Conservation (phyloP, 1,140 invertebrate genomes). For the Lerema accius region DNA sequence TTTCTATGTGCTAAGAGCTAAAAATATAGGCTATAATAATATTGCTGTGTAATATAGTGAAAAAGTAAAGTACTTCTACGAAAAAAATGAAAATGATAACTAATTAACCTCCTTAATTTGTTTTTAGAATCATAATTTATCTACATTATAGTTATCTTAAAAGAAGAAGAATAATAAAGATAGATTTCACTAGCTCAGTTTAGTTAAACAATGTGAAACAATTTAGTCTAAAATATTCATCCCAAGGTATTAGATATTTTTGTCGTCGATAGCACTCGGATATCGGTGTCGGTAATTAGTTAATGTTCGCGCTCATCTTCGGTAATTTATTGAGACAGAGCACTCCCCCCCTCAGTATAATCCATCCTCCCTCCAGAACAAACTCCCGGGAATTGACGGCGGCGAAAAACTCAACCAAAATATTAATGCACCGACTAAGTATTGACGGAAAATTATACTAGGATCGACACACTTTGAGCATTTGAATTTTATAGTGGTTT, state of each 20-base stretch:
- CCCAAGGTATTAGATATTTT: slow-evolving; percentile 30
- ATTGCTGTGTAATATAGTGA: too few relatives aligned
- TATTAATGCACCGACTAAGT: slow-evolving; percentile 78
- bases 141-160: too few relatives aligned
- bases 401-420: slow-evolving; percentile 81
- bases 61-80: too few relatives aligned
- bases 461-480: slow-evolving; percentile 41
- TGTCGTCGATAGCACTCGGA: slow-evolving; percentile 43
- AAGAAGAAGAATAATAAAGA: too few relatives aligned
- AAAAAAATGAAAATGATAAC: too few relatives aligned
- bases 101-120: too few relatives aligned
- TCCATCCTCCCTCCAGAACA: slow-evolving; percentile 46
- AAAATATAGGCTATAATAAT: too few relatives aligned
- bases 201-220: not conserved
- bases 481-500: too few relatives aligned
- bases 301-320: slow-evolving; percentile 78
- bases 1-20: too few relatives aligned
- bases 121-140: too few relatives aligned
- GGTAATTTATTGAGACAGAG: slow-evolving; percentile 81
- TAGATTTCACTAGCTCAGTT: not conserved
- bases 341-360: slow-evolving; percentile 48
- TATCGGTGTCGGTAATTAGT: slow-evolving; percentile 79
- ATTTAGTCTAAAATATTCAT: slow-evolving; percentile 3
- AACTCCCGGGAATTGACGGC: slow-evolving; percentile 67
- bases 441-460: slow-evolving; percentile 56